A percentile compares a stretch with the other conserved stretches of the same genome.
phyloP scores from a whole-genome alignment of 2,797 vertebrate genomes.

The Megaceryle alcyon region DNA sequence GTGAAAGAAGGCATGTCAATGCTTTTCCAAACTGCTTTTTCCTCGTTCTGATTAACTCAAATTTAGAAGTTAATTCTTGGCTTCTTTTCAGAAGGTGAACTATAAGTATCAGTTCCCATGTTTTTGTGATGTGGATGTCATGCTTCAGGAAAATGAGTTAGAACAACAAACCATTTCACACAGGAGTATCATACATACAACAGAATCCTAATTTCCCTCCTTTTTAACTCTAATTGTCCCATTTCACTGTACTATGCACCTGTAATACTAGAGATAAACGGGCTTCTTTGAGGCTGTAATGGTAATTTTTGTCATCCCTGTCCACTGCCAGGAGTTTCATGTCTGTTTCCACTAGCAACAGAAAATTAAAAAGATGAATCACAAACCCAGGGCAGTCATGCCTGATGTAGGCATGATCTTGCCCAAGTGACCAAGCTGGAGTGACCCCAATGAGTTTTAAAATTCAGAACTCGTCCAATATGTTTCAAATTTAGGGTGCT shows the following conservation, averaged over 20 bases:
- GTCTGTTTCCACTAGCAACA: conserved; percentile 38
- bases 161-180: conserved; percentile 36
- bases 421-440: not conserved
- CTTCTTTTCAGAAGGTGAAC: conserved; percentile 9
- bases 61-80: conserved; percentile 28
- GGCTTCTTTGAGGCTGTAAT: not conserved
- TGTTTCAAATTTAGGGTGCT: not conserved
- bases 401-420: not conserved
- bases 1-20: not conserved
- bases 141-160: conserved; percentile 3
- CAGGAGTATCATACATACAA: not conserved
- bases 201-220: conserved; percentile 17
- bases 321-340: not conserved
- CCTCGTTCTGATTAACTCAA: conserved; percentile 2
- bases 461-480: not conserved
- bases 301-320: conserved; percentile 19
- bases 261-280: conserved; percentile 34
- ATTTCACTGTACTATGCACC: conserved; percentile 6
- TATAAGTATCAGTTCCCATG: not conserved
- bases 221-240: conserved; percentile 33
- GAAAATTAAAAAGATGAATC: not conserved
- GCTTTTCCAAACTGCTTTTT: not conserved
- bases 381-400: not conserved
- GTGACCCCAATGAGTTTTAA: not conserved
- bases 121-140: not conserved